Evolutionary conservation across 2,113 vertebrate species (phyloP), one percentile per base, ranked within the genome.

Genomic region (Myotis davidii): DNA sequence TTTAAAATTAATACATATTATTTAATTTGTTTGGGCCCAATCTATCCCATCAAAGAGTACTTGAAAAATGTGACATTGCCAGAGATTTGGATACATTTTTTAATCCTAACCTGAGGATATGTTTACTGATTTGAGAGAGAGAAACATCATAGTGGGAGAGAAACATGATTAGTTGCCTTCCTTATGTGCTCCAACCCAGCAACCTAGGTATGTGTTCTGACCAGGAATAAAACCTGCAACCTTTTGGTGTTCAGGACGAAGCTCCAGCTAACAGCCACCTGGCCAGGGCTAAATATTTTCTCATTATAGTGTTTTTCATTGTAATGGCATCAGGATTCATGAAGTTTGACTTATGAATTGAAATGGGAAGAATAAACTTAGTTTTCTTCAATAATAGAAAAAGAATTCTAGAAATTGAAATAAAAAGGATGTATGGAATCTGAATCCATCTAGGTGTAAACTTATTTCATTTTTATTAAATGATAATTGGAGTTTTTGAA

Each of bases 331-430:
- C 37, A 72, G 10, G n/a, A 89, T 91, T 93, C 59, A 39, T 42
- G 10, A 32, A 86, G 61, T 84, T 45, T 91, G 70, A 94, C 18
- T 69, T 72, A 83, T 25, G 14, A 91, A 97, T n/a, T 81, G 17
- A 93, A 95, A 90, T 56, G 65, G 27, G 9, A 23, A 77, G 59
- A 72, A 95, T 67, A 29, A 89, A 79, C 29, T 56, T 94, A 87
- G 9, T 56, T 56, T 76, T 85, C 37, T 76, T 91, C 37, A 91
- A 0, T n/a, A 82, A 94, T 45, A 88, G 50, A 65, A 23, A 87
- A 91, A 92, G 59, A 90, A 95, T 90, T 91, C 81, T 88, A 76
- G 56, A 65, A 61, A 94, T 70, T 39, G 34, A 81, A 96, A 91
- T 29, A n/a, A 89, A 95, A 69, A 88, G 54, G 16, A 87, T 61